Percentiles rank a stretch among this genome's conserved stretches.
These are phyloP conservation scores for Azemiops feae DNA, from an alignment of 2,113 vertebrate genomes.

Conservation along the genomic window DNA sequence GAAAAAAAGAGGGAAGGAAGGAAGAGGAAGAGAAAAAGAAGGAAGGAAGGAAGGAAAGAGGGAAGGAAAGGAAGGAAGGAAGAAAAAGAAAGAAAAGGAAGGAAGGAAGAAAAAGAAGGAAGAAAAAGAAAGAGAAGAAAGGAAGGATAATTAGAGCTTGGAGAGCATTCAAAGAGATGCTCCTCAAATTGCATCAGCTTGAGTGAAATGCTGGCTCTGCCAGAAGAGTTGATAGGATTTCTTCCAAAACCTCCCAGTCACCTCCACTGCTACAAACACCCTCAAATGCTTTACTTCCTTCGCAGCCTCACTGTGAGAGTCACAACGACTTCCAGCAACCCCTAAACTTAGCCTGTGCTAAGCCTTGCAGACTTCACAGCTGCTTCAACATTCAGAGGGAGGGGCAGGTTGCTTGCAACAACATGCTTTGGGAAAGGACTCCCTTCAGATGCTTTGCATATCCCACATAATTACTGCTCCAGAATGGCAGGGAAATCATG, in stretches of 20 bases:
- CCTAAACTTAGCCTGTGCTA: background rate
- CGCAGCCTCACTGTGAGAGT: background rate
- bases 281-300: background rate
- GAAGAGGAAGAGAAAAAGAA: no score
- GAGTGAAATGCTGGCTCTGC: background rate
- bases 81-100: no score
- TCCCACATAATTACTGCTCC: background rate
- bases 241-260: background rate
- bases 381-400: background rate
- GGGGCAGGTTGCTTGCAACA: background rate
- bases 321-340: background rate
- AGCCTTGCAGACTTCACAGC: background rate
- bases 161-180: background rate
- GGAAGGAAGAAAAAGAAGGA: accelerated
- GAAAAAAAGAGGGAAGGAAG: no score
- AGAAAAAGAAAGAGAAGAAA: background rate
- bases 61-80: no score
- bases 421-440: background rate
- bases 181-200: background rate
- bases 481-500: background rate
- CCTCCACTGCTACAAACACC: background rate
- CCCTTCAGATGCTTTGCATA: background rate
- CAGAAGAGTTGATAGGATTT: background rate
- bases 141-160: background rate
- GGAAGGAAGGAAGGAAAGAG: no score